These are phyloP conservation scores for Gastrophryne carolinensis DNA, from an alignment of 2,797 vertebrate species.

Conservation along the genomic window DNA sequence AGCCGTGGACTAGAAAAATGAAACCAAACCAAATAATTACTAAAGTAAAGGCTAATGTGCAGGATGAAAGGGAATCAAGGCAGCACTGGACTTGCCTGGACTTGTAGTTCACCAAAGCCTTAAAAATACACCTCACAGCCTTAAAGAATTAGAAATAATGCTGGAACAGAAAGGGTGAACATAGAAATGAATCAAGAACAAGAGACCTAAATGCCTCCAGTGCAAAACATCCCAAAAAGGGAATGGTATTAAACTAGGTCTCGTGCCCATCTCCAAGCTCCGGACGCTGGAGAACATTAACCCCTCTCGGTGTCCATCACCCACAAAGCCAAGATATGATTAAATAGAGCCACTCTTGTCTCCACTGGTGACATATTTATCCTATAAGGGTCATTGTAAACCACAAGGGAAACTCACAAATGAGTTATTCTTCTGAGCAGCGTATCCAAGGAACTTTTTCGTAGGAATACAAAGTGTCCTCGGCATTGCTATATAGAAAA, in stretches of 20 bases:
- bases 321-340: background rate
- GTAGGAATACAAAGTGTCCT: background rate
- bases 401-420: background rate
- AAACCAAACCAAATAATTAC: too few species aligned
- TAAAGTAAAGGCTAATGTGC: too few species aligned
- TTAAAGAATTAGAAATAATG: background rate
- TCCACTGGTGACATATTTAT: background rate
- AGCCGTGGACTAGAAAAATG: too few species aligned
- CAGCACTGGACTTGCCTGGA: background rate
- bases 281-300: background rate
- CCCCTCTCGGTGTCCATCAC: background rate
- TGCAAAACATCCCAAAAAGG: conserved; percentile 14
- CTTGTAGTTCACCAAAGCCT: background rate
- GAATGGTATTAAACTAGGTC: background rate
- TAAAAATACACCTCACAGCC: background rate
- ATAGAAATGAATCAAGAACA: background rate
- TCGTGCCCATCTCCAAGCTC: background rate
- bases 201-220: background rate
- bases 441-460: background rate
- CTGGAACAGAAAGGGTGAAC: background rate
- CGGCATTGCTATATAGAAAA: background rate
- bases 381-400: conserved; percentile 3
- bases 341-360: background rate
- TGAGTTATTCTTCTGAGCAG: background rate
- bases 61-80: too few species aligned